Base-by-base conservation (phyloP, 2,888 invertebrate genomes). In the Drosophila kambysellisi region DNA sequence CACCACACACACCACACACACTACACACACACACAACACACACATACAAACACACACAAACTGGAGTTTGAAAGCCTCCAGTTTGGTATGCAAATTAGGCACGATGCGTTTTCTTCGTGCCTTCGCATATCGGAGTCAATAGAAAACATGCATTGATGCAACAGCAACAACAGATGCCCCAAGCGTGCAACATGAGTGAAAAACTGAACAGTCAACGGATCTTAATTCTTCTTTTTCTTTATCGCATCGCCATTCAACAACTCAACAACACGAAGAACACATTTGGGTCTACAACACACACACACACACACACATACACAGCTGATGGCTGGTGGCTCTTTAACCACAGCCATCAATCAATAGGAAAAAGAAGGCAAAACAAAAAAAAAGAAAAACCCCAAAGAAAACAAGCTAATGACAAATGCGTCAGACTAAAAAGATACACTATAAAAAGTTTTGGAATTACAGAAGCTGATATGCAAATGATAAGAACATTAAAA, bases 81-180 rank as follows among this genome's bases (percentile, higher is more conserved):
- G 73, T 88, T 78, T 76, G 88, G 90, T 87, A 87, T 87, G 87
- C 79, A 87, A 87, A 87, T 87, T 85, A 85, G 88, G 74, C 79
- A 73, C 66, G 56, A 74, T 58, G 82, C 80, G 56, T 79, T 76
- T 66, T 39, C 68, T 59, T 56, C 81, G 70, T 79, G 80, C 51
- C 65, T 37, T 30, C 9, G 51, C 74, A 71, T 61, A 68, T 53
- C 62, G 62, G 46, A 66, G 53, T 57, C 53, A 72, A 64, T 62
- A 58, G 65, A 65, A 65, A 76, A 67, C 53, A 50, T 35, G 57
- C 65, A 37, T 62, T 48, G 51, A 71, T 51, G 66, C 25, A 51
- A 30, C 52, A 56, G 48, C 62, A 50, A 50, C 17, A 29, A 20
- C 33, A 81, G 72, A 65, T 84, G 73, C 71, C 65, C 67, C 63